Percentiles rank a stretch among this genome's conserved stretches.
These are phyloP conservation scores for Eremophila alpestris DNA, from an alignment of 2,797 vertebrate species.

Conservation along the genomic window DNA sequence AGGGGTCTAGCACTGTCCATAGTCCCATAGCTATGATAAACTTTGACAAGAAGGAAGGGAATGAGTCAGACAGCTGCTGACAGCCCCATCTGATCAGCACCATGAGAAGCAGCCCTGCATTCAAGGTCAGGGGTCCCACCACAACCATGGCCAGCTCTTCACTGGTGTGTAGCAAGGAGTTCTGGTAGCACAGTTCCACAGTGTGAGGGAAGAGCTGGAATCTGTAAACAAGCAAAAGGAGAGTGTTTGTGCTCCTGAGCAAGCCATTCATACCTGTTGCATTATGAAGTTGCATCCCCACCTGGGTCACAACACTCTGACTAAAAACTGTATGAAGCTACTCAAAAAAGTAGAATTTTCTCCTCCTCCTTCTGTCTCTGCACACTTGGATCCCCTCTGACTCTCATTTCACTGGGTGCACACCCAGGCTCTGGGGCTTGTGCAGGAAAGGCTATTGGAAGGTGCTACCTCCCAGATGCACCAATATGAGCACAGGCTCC, in stretches of 20 bases:
- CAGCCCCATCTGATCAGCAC: conserved; percentile 96
- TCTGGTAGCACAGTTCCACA: conserved; percentile 90
- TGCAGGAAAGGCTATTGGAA: background rate
- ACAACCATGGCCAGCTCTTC: conserved; percentile 90
- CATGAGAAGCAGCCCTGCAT: conserved; percentile 83
- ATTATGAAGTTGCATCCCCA: background rate
- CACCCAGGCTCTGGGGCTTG: background rate
- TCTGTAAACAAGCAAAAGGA: conserved; percentile 72
- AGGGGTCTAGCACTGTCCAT: conserved; percentile 95
- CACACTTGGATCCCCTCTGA: background rate
- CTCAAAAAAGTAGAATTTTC: background rate
- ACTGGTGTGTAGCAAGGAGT: conserved; percentile 83
- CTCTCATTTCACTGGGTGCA: background rate
- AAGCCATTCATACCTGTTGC: background rate
- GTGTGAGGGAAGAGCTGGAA: conserved; percentile 86
- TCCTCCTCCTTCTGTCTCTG: background rate
- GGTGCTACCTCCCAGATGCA: background rate
- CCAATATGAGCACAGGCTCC: background rate
- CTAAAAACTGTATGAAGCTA: background rate
- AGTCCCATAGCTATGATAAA: conserved; percentile 93
- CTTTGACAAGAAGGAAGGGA: conserved; percentile 95
- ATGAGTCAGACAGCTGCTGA: conserved; percentile 92
- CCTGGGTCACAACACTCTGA: background rate
- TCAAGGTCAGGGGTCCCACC: conserved; percentile 92
- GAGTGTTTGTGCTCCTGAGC: background rate